A percentile compares a stretch with the other conserved stretches of the same genome.
phyloP scores from a whole-genome alignment of 1,140 invertebrate genomes.

The Calephelis nemesis region DNA sequence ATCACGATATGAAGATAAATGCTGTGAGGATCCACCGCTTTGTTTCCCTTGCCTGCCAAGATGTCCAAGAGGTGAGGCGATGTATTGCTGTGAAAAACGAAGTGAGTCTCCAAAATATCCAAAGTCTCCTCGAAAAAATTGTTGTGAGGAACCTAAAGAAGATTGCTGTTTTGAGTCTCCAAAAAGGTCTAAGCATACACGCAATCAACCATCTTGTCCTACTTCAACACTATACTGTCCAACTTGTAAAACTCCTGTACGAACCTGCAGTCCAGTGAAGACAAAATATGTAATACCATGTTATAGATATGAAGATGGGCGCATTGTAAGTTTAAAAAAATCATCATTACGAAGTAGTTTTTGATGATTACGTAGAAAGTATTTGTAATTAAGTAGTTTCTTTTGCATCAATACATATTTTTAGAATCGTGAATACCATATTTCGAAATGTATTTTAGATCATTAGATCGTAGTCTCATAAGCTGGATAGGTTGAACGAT shows the following conservation, averaged over 20 bases:
- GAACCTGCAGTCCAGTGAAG: slow-evolving; percentile 49
- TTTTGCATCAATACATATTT: too few species aligned
- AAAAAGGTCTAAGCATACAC: slow-evolving; percentile 2
- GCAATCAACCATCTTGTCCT: slow-evolving; percentile 2
- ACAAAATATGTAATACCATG: slow-evolving; percentile 71
- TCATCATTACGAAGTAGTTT: not conserved
- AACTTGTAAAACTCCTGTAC: slow-evolving; percentile 34
- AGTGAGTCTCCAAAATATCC: slow-evolving; percentile 19
- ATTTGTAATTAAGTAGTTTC: not conserved
- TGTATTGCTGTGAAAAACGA: slow-evolving; percentile 50
- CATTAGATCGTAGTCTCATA: too few species aligned
- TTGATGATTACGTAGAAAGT: not conserved
- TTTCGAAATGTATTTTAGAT: too few species aligned
- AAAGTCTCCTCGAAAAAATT: slow-evolving; percentile 17
- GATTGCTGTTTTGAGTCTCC: slow-evolving; percentile 1
- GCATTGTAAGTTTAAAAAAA: slow-evolving; percentile 54
- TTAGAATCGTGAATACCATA: too few species aligned
- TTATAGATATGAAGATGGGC: slow-evolving; percentile 69
- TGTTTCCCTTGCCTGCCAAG: slow-evolving; percentile 50
- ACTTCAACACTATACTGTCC: slow-evolving; percentile 25
- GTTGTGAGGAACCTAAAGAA: slow-evolving; percentile 23
- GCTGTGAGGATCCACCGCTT: slow-evolving; percentile 40
- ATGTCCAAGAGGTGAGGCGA: slow-evolving; percentile 44
- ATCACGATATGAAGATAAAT: slow-evolving; percentile 37
- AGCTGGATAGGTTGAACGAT: too few species aligned